Evolutionary conservation across 2,797 vertebrate species (phyloP), one percentile per base, ranked within the genome.

Genomic region (Fistularia commersonii): DNA sequence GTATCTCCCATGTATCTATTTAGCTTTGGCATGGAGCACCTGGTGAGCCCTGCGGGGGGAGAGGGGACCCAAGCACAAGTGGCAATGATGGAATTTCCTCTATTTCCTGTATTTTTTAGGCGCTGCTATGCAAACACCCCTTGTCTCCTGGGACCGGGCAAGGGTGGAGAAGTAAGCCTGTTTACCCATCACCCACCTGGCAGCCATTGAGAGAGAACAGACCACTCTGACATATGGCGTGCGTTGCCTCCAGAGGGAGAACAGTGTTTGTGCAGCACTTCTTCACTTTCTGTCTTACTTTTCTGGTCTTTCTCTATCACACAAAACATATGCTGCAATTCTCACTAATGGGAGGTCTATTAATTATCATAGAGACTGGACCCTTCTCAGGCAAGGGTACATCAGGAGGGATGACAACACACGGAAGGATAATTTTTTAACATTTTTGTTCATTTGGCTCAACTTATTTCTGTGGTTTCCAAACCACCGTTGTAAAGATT

Each of bases 141-240:
- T 66, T 54, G 58, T 82, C 80, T 78, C 72, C 48, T 43, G 66
- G 77, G 64, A 45, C 63, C 49, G 72, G 62, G 76, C 51, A 82
- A 79, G 73, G 72, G 49, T 46, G 48, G 72, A 72, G 77, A 72
- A 51, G 41, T 54, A 54, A 61, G 60, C 33, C 58, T 90, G 72
- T 89, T 91, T 87, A 89, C 74, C 80, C 61, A 81, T 85, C 68
- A 87, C 70, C 79, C 71, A 82, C 74, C 77, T 85, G 84, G 80
- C 78, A 76, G 58, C 46, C 47, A 51, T 58, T 78, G 82, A 87
- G 68, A 81, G 48, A 69, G 70, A 77, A 56, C 81, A 84, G 72
- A 81, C 54, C 67, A 15, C 45, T 52, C 32, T 4, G 59, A 74
- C 63, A 73, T 51, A 40, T 56, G 63, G 59, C 23, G 14, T 38